These are phyloP conservation scores for Calidris pygmaea DNA, from an alignment of 2,113 vertebrate species.

Conservation along the genomic window DNA sequence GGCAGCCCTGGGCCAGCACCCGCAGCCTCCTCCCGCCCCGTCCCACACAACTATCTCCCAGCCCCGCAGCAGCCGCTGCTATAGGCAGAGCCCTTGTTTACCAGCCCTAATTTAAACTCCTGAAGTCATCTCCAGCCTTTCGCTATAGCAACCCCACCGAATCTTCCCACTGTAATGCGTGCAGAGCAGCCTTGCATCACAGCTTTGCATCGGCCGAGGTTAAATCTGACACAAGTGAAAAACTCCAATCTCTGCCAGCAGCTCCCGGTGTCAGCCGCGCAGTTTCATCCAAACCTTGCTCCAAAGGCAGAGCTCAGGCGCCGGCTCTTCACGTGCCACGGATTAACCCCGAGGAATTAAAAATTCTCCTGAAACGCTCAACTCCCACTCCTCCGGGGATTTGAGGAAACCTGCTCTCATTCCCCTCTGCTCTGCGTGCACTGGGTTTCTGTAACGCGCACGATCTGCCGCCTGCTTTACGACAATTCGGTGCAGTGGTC, in stretches of 20 bases:
- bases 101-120: not conserved
- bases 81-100: not conserved
- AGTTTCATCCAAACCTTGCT: not conserved
- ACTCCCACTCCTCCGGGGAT: not conserved
- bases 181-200: not conserved
- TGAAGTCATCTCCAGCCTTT: not conserved
- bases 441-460: not conserved
- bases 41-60: not conserved
- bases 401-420: not conserved
- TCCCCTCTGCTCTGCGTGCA: not conserved
- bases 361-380: not conserved
- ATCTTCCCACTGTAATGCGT: not conserved
- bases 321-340: not conserved
- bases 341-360: not conserved
- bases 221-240: not conserved
- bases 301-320: not conserved
- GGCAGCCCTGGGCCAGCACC: not conserved
- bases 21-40: not conserved
- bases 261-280: fast-evolving
- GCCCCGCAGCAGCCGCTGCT: not conserved
- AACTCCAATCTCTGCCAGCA: not conserved
- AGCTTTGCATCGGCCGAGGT: not conserved
- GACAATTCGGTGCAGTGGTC: fast-evolving
- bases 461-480: not conserved
- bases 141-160: not conserved